Evolutionary conservation across 30 jellyfish, hydroid and myxozoan genomes (phyloP).

Genomic region (Pseudorhiza aurosa): DNA sequence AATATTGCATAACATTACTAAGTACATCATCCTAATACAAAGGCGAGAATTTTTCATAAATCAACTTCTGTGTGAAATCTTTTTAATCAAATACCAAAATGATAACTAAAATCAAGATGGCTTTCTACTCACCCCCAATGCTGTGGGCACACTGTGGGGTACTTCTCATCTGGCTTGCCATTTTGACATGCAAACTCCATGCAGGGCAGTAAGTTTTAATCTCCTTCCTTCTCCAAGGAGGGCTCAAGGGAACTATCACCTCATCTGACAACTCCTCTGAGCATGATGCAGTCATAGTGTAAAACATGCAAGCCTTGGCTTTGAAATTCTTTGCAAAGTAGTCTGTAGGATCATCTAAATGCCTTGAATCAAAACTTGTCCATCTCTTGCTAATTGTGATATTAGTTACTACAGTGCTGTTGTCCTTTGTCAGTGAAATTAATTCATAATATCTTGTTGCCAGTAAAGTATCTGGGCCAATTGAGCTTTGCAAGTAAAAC

Average conservation of each 20-base stretch:
- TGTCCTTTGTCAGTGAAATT: background rate
- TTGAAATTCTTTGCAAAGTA: conserved; percentile 26
- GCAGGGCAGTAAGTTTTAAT: background rate
- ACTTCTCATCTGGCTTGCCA: too few species aligned
- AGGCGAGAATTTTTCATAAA: too few species aligned
- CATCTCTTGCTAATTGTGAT: background rate
- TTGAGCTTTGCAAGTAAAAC: conserved; percentile 11
- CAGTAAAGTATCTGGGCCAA: background rate
- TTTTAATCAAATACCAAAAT: too few species aligned
- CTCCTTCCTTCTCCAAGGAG: conserved; percentile 11
- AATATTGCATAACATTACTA: too few species aligned
- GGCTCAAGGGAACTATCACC: background rate
- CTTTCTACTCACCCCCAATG: conserved; percentile 19
- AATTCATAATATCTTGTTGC: background rate
- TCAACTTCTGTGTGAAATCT: too few species aligned
- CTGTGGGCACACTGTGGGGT: background rate
- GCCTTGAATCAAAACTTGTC: conserved; percentile 3
- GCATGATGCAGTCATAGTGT: background rate
- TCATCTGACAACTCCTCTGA: background rate
- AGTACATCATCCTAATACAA: too few species aligned
- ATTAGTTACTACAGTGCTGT: background rate
- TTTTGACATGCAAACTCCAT: conserved; percentile 5
- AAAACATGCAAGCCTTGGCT: background rate
- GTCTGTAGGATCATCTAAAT: conserved; percentile 18
- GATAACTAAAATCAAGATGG: too few species aligned